These are phyloP conservation scores for Leuciscus waleckii DNA, from an alignment of 2,797 vertebrate genomes.

Conservation along the genomic window DNA sequence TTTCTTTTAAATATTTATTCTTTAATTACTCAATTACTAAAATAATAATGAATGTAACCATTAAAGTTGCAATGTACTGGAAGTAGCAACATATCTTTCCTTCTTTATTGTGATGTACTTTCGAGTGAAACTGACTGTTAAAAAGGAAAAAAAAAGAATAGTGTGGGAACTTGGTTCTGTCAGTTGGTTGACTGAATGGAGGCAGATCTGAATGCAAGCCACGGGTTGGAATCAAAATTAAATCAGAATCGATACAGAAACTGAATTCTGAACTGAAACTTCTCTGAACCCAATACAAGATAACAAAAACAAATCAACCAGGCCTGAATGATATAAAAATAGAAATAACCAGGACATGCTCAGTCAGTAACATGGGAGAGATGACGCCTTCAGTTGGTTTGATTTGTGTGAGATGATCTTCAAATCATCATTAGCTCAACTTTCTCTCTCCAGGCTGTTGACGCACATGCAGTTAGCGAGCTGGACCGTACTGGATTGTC, in stretches of 20 bases:
- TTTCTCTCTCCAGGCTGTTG: constrained; percentile 50
- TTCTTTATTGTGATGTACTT: background rate
- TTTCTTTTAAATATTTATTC: background rate
- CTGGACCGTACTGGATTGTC: constrained; percentile 56
- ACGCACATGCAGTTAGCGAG: constrained; percentile 52
- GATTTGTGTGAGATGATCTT: constrained; percentile 46
- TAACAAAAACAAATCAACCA: constrained; percentile 31
- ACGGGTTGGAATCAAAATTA: background rate
- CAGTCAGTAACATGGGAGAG: constrained; percentile 36
- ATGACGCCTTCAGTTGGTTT: constrained; percentile 44
- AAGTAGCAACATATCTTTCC: background rate
- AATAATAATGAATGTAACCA: background rate
- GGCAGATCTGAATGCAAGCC: constrained; percentile 6
- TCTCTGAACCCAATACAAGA: constrained; percentile 58
- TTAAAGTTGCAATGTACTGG: background rate
- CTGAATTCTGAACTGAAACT: constrained; percentile 36
- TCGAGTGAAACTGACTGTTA: background rate
- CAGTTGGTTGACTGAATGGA: background rate
- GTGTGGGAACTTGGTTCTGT: background rate
- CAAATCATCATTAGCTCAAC: constrained; percentile 61
- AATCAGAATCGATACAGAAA: background rate
- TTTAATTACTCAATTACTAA: background rate
- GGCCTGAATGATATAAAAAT: constrained; percentile 41
- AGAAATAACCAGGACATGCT: constrained; percentile 43
- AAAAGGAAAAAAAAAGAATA: background rate